Percentiles rank a stretch among this genome's conserved stretches.
These are phyloP conservation scores for Teinopalpus imperialis DNA, from an alignment of 2,888 invertebrate species.

Conservation along the genomic window DNA sequence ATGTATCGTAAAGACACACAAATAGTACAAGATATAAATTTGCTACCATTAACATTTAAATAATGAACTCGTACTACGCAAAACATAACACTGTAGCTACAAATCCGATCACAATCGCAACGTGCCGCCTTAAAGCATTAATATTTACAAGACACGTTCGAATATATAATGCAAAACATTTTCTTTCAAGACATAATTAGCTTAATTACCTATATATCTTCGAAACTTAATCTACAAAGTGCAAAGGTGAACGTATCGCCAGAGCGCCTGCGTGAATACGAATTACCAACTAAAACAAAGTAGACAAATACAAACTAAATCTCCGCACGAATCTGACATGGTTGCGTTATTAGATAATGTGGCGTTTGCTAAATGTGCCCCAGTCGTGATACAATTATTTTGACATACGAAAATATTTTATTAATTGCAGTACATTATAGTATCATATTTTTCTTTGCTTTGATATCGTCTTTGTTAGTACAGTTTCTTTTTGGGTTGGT, in stretches of 20 bases:
- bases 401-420: constrained; percentile 15
- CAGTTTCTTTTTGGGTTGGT: no score
- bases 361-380: constrained; percentile 31
- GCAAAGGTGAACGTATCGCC: constrained; percentile 32
- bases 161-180: constrained; percentile 3
- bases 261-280: constrained; percentile 35
- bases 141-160: constrained; percentile 4
- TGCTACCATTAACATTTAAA: no score
- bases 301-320: constrained; percentile 38
- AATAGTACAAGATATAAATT: no score
- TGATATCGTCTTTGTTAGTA: constrained; percentile 27
- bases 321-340: constrained; percentile 34
- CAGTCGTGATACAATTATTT: constrained; percentile 21
- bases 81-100: no score
- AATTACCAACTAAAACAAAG: constrained; percentile 36
- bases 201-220: constrained; percentile 22
- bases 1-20: no score
- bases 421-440: constrained; percentile 38
- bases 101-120: no score
- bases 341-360: constrained; percentile 35
- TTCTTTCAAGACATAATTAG: constrained; percentile 11
- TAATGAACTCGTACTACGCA: no score
- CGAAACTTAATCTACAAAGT: constrained; percentile 17
- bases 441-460: constrained; percentile 43
- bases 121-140: neutral